Evolutionary conservation across 2,888 invertebrate genomes (phyloP), one percentile per base, ranked within the genome.

Genomic region (Keiferia lycopersicella): DNA sequence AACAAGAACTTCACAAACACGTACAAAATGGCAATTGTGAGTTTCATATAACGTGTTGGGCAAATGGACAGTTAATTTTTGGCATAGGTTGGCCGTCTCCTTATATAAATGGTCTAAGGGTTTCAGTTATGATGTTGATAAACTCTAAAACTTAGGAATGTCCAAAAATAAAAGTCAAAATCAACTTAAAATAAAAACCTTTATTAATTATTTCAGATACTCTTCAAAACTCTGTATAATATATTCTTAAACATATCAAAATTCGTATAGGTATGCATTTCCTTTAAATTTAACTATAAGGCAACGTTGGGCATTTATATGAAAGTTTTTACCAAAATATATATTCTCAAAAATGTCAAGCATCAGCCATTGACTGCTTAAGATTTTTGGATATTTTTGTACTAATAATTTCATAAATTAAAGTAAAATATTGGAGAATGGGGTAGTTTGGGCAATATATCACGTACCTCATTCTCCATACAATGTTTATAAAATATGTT

Each of bases 301-400:
- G 88, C 88, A 85, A 81, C 83, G 71, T 79, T 79, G 71, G 77
- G 77, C 73, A 68, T 71, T 64, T 69, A 71, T 63, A 65, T 65
- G 61, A 58, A 67, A 67, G 65, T 61, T 65, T 64, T 63, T 64
- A 62, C 65, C 18, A 64, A 64, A 67, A 61, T 4, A 58, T 50
- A 58, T 60, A 39, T 71, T 69, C 62, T 74, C 84, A 90, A 90
- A 91, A 90, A 90, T 87, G 81, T 90, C 91, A 85, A 84, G 79
- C 82, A 83, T 87, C 91, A 91, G 91, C 91, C 91, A 91, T 90
- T 73, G 77, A 77, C 70, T 75, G 80, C 80, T 82, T 84, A 87
- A 91, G 84, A 90, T 89, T 90, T 90, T 91, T 88, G 82, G 70
- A 66, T 68, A 64, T 64, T 20, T 51, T 62, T 63, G 41, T 63